Base-by-base conservation (phyloP, 1,140 invertebrate species). In the Anthonomus grandis region DNA sequence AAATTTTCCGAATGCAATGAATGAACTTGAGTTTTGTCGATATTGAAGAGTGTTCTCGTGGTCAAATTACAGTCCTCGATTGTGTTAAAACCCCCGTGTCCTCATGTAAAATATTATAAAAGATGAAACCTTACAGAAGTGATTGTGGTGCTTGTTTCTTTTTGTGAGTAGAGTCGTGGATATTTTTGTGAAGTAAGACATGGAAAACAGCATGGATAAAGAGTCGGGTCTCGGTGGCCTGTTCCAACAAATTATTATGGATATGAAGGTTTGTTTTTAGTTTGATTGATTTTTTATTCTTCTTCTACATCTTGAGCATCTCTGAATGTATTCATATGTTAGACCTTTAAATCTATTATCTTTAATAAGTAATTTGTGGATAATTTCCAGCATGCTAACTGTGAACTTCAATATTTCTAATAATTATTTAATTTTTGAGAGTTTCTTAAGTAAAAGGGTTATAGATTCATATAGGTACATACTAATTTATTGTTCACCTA, bases 211-310 rank as follows among this genome's bases (percentile, higher is more conserved):
- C 69, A 78, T 86, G 53, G 89, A 91, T 75, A 84, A 86, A 69
- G 89, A 91, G 69, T 86, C 83, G 71, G 86, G 83, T 51, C 76
- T 92, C 54, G 90, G 89, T 65, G 86, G 85, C 58, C 79, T 92
- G 46, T 92, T 92, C 73, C 87, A 91, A 64, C 86, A 88, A 72
- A 90, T 93, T 57, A 84, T 93, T 59, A 84, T 81, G 68, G 90
- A 92, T 74, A 84, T 92, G 83, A 91, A 91, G 84, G 90, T 91
- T 78, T 79, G 71, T n/a, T n/a, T n/a, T n/a, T n/a, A n/a, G n/a
- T n/a, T n/a, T n/a, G n/a, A n/a, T n/a, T n/a, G n/a, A n/a, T n/a
- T n/a, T n/a, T n/a, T n/a, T n/a, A n/a, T n/a, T n/a, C n/a, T n/a
- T n/a, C n/a, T n/a, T n/a, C n/a, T n/a, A n/a, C n/a, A n/a, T n/a